phyloP scores from a whole-genome alignment of 2,113 vertebrate species.

The Carollia perspicillata region DNA sequence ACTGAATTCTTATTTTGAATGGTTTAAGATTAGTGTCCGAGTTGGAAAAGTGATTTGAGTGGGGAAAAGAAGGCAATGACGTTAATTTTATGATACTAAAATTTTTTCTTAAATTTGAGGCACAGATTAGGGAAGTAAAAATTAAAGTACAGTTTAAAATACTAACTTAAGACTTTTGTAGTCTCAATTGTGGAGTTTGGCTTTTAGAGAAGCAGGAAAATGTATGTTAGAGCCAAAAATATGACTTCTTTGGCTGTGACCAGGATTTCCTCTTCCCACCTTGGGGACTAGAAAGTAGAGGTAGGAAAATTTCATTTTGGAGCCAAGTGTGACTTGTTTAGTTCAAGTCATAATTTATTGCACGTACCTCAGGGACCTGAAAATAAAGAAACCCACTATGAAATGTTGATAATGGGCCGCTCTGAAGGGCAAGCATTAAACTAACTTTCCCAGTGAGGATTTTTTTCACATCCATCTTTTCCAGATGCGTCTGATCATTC shows the following conservation, averaged over 20 bases:
- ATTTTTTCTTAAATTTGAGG: constrained; percentile 65
- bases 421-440: constrained; percentile 79
- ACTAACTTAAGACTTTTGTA: constrained; percentile 76
- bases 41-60: constrained; percentile 51
- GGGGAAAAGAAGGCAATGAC: constrained; percentile 15
- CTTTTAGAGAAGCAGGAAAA: constrained; percentile 82
- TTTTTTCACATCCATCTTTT: constrained; percentile 78
- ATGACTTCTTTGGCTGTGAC: constrained; percentile 85
- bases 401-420: constrained; percentile 80
- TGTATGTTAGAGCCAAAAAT: constrained; percentile 83
- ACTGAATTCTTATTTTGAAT: constrained; percentile 39
- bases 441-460: constrained; percentile 77
- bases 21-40: constrained; percentile 16
- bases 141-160: constrained; percentile 76
- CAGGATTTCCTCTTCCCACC: constrained; percentile 87
- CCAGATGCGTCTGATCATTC: constrained; percentile 80
- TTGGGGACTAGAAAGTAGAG: constrained; percentile 84
- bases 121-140: constrained; percentile 79
- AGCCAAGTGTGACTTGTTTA: constrained; percentile 86
- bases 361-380: constrained; percentile 78
- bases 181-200: constrained; percentile 77
- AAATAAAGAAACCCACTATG: constrained; percentile 77
- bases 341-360: constrained; percentile 84
- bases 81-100: constrained; percentile 69
- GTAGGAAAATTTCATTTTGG: constrained; percentile 87